Conservation (phyloP, 2,888 invertebrate species). For the Hirtodrosophila alboralis region DNA sequence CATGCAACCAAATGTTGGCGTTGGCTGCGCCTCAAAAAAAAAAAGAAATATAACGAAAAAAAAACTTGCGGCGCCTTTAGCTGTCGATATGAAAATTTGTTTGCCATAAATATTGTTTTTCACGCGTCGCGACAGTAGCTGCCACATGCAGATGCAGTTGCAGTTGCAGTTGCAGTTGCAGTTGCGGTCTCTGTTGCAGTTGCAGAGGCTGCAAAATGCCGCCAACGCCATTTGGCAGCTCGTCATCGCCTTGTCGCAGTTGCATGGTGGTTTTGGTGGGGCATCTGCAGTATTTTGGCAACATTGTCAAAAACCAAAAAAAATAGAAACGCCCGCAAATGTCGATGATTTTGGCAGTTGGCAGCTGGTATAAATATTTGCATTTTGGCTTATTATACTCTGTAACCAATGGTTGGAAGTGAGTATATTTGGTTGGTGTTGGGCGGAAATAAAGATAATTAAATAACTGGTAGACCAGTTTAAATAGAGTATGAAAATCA, state of each 20-base stretch:
- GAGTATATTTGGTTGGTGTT: too few species aligned
- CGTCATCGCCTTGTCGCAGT: slow-evolving; percentile 16
- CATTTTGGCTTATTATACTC: slow-evolving; percentile 1
- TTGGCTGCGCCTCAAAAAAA: slow-evolving; percentile 38
- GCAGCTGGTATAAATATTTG: slow-evolving; percentile 23
- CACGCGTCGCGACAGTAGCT: slow-evolving; percentile 68
- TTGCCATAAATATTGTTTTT: slow-evolving; percentile 78
- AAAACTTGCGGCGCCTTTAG: slow-evolving; percentile 44
- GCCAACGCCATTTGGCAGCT: slow-evolving; percentile 46
- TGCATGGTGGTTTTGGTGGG: background rate
- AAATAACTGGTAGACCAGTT: too few species aligned
- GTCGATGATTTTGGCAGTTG: background rate
- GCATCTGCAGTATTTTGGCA: slow-evolving; percentile 24
- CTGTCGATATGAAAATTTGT: slow-evolving; percentile 77
- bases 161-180: slow-evolving; percentile 22
- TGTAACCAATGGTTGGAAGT: too few species aligned
- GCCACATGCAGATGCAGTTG: slow-evolving; percentile 44
- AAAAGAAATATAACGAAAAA: too few species aligned
- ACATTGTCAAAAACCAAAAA: slow-evolving; percentile 11
- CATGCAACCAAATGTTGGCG: slow-evolving; percentile 55
- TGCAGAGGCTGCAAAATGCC: slow-evolving; percentile 31
- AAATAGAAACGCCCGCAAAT: slow-evolving; percentile 4
- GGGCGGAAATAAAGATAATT: too few species aligned
- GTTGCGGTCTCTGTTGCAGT: slow-evolving; percentile 18
- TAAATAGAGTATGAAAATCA: too few species aligned